phyloP scores from a whole-genome alignment of 1,140 invertebrate species.

The Penaeus chinensis region DNA sequence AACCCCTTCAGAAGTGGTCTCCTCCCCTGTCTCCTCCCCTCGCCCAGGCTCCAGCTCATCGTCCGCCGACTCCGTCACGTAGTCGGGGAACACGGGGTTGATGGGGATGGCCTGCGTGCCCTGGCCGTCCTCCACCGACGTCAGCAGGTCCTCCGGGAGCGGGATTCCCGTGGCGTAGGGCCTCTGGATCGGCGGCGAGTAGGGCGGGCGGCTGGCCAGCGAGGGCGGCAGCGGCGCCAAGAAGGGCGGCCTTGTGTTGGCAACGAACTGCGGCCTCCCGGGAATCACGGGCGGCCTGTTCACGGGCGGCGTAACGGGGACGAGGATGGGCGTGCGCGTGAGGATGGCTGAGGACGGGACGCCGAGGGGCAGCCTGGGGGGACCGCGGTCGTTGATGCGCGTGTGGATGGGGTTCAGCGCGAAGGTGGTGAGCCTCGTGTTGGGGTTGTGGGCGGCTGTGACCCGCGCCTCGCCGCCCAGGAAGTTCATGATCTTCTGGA shows the following conservation, averaged over 20 bases:
- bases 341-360: slow-evolving; percentile 11
- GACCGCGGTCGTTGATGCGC: slow-evolving; percentile 89
- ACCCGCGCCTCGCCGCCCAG: slow-evolving; percentile 86
- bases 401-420: slow-evolving; percentile 65
- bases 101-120: neutral
- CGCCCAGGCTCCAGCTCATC: neutral
- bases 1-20: neutral
- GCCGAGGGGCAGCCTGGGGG: slow-evolving; percentile 66
- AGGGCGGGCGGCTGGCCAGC: slow-evolving; percentile 11
- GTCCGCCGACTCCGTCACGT: neutral
- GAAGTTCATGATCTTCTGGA: slow-evolving; percentile 88
- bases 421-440: slow-evolving; percentile 64
- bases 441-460: slow-evolving; percentile 59
- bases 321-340: slow-evolving; percentile 30
- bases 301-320: slow-evolving; percentile 34
- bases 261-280: slow-evolving; percentile 58
- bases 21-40: neutral
- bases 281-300: neutral
- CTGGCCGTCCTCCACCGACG: slow-evolving; percentile 64
- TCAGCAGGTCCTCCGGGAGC: slow-evolving; percentile 80
- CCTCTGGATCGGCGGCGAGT: slow-evolving; percentile 69
- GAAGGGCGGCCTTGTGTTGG: slow-evolving; percentile 50
- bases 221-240: slow-evolving; percentile 69
- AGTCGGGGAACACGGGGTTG: slow-evolving; percentile 7
- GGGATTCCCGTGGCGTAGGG: slow-evolving; percentile 80